Evolutionary conservation across 2,113 vertebrate genomes (phyloP), one percentile per base, ranked within the genome.

Genomic region (Daboia siamensis): DNA sequence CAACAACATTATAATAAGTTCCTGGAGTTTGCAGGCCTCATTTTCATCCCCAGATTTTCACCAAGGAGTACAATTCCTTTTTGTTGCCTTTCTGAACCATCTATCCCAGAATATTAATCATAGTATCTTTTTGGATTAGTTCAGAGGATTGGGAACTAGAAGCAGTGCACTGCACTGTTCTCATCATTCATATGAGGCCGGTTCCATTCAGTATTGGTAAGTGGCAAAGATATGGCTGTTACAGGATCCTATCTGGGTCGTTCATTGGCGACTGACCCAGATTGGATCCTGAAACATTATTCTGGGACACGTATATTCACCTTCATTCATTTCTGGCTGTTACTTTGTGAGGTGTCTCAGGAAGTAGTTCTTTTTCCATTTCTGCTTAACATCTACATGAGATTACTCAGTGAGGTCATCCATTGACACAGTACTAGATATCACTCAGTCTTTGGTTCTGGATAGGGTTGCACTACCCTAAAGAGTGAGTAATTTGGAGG

Each of bases 81-180:
- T n/a, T 39, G 33, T 86, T 93, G 89, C 59, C 90, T 57, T 90
- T 92, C 51, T 59, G 90, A 61, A 12, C 55, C 87, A 21, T 9
- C 87, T 7, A 39, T 92, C 29, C 88, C 74, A 90, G 12, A 8
- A 51, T 33, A 74, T 74, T 74, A 74, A 74, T 39, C n/a, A 33
- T 74, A 17, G 15, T 80, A 80, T 80, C 69, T 20, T 80, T 80
- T 20, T 80, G 69, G n/a, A 80, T 39, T 80, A 15, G 69, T 80
- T 80, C 69, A 80, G 69, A 39, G 69, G 33, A 39, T 80, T 80
- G 69, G 69, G 33, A 39, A 15, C 15, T 6, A 39, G 15, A 39
- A 80, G 33, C 69, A 20, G n/a, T n/a, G 2, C 20, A 15, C 20
- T 80, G 33, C 17, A 39, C 15, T 33, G 15, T 80, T 39, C 33